Conservation (phyloP, 2,888 invertebrate genomes). For the Ferrisia virgata region DNA sequence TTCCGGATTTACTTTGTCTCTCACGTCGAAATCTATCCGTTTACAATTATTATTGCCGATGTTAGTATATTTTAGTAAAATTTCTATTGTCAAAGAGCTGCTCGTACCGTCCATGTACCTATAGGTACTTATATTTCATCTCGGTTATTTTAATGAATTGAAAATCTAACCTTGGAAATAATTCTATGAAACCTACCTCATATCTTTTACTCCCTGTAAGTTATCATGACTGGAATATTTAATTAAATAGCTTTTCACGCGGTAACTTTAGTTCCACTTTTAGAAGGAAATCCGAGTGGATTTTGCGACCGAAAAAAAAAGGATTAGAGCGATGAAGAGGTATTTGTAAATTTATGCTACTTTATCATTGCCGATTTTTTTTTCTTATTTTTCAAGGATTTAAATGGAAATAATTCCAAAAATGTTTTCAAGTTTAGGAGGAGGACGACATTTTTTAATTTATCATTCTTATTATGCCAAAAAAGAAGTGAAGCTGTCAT, state of each 20-base stretch:
- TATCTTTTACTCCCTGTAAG: neutral
- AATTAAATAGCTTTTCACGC: neutral
- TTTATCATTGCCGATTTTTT: too few relatives aligned
- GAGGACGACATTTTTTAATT: too few relatives aligned
- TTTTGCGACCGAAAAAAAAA: neutral
- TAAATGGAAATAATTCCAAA: too few relatives aligned
- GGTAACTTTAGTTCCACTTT: neutral
- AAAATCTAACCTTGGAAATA: neutral
- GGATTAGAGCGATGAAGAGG: neutral
- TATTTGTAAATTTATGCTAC: neutral
- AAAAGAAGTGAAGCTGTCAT: too few relatives aligned
- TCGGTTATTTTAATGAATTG: neutral
- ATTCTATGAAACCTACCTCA: neutral
- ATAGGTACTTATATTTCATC: neutral
- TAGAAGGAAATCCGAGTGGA: neutral
- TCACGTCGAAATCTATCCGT: neutral
- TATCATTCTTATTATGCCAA: too few relatives aligned
- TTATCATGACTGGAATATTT: neutral
- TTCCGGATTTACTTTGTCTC: neutral
- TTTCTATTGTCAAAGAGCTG: neutral
- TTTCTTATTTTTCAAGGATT: too few relatives aligned
- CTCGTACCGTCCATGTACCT: neutral
- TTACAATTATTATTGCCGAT: neutral
- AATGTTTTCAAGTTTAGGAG: too few relatives aligned
- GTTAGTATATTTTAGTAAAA: neutral